A percentile compares a stretch with the other conserved stretches of the same genome.
phyloP scores from a whole-genome alignment of 1,140 invertebrate genomes.

The Periplaneta americana region DNA sequence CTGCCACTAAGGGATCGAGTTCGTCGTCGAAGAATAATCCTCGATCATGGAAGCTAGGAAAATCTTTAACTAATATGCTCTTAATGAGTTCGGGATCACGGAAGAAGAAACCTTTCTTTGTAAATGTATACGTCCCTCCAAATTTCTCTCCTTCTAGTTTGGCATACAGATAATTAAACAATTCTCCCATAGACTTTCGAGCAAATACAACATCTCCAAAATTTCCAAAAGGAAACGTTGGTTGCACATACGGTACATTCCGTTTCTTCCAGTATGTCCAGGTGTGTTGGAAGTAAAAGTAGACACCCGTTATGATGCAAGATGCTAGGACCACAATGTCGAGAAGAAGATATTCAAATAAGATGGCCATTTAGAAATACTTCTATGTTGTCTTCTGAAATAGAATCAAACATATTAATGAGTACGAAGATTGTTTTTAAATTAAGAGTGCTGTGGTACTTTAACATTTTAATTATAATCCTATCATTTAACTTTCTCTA shows the following conservation, averaged over 20 bases:
- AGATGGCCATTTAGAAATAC: slow-evolving; percentile 6
- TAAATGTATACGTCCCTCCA: slow-evolving; percentile 23
- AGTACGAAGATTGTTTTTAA: no score
- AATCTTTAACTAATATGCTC: slow-evolving; percentile 48
- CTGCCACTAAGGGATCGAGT: slow-evolving; percentile 43
- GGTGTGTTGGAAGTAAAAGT: slow-evolving; percentile 24
- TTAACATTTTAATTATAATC: no score
- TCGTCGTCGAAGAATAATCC: slow-evolving; percentile 15
- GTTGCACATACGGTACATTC: slow-evolving; percentile 37
- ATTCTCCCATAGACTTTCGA: slow-evolving; percentile 5
- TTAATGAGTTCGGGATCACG: slow-evolving; percentile 49
- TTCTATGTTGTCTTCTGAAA: no score
- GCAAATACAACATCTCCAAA: slow-evolving; percentile 22
- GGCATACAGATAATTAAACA: slow-evolving; percentile 26
- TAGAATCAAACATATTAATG: no score
- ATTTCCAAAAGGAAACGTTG: slow-evolving; percentile 41
- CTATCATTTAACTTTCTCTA: no score
- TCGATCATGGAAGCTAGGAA: slow-evolving; percentile 43
- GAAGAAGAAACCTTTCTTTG: slow-evolving; percentile 41
- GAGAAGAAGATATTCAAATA: not conserved
- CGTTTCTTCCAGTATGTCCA: slow-evolving; percentile 39
- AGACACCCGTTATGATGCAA: not conserved
- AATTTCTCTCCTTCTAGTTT: slow-evolving; percentile 15
- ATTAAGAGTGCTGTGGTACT: no score
- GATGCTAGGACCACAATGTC: not conserved